phyloP scores from a whole-genome alignment of 2,888 invertebrate species.

The Atethmia centrago region DNA sequence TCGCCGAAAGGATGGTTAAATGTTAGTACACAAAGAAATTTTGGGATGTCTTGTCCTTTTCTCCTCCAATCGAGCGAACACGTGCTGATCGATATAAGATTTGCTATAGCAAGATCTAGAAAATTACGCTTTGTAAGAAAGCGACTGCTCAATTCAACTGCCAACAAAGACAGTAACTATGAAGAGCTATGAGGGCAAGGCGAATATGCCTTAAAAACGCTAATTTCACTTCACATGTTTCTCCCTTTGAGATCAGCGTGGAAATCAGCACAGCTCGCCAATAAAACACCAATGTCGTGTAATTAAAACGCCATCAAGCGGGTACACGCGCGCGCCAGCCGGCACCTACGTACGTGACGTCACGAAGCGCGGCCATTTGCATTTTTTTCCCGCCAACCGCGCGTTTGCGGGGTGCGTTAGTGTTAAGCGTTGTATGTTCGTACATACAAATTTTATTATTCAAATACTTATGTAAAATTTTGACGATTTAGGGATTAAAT shows the following conservation, averaged over 20 bases:
- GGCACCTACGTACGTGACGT: slow-evolving; percentile 77
- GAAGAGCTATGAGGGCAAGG: no score
- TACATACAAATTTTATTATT: slow-evolving; percentile 49
- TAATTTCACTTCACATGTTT: slow-evolving; percentile 51
- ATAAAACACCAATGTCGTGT: slow-evolving; percentile 76
- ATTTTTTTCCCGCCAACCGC: slow-evolving; percentile 81
- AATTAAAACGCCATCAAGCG: slow-evolving; percentile 81
- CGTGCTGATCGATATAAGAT: not conserved
- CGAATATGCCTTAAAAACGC: slow-evolving; percentile 5
- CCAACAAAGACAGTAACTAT: not conserved
- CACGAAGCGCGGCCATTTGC: slow-evolving; percentile 81
- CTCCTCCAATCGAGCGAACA: not conserved
- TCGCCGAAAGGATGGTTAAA: not conserved
- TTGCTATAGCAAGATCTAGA: not conserved
- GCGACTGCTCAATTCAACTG: not conserved
- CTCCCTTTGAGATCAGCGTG: slow-evolving; percentile 51
- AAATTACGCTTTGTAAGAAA: not conserved
- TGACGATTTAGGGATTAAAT: not conserved
- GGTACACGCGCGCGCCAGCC: slow-evolving; percentile 69
- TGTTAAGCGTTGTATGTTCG: slow-evolving; percentile 50
- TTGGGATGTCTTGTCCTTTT: not conserved
- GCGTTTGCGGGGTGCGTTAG: slow-evolving; percentile 68
- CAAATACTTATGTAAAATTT: slow-evolving; percentile 29
- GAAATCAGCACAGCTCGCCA: slow-evolving; percentile 65
- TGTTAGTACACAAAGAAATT: no score